Evolutionary conservation across 1,140 invertebrate genomes (phyloP), one percentile per base, ranked within the genome.

Genomic region (Apolygus lucorum): DNA sequence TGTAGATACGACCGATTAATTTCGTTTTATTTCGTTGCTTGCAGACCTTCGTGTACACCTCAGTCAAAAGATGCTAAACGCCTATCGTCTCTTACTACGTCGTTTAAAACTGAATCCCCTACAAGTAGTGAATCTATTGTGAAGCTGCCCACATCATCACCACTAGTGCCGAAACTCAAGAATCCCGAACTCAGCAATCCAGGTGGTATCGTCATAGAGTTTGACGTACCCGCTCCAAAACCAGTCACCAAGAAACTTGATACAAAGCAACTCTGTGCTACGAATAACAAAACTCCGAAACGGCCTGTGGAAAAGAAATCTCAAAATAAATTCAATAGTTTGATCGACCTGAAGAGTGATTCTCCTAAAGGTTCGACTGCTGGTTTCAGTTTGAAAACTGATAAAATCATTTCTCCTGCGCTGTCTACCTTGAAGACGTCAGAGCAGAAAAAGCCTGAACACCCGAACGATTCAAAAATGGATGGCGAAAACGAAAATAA

Each of bases 91-190:
- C 64, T 72, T 11, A 68, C 52, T 11, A 24, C 29, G 1, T 34
- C 34, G 66, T 69, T 79, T 80, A 14, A 76, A 73, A 64, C 72
- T 82, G n/a, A n/a, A n/a, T n/a, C n/a, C n/a, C n/a, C n/a, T n/a
- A n/a, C n/a, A n/a, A n/a, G n/a, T n/a, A n/a, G n/a, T n/a, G n/a
- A n/a, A n/a, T n/a, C n/a, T n/a, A n/a, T n/a, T n/a, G 74, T 82
- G 82, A 25, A 76, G 75, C 70, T 79, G 82, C 49, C 73, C 79
- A 29, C 78, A 78, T 73, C 24, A 22, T 67, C 65, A 8, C 4
- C 28, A 29, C 28, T 67, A 34, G n/a, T 28, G 17, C 17, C 34
- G 17, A 62, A 25, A 22, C 22, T 62, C 4, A 62, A 62, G 21
- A 62, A 21, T 11, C 54, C 54, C 4, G 24, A 11, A 11, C 4